Conservation (phyloP, 2,113 vertebrate genomes). For the Cynopterus brachyotis region DNA sequence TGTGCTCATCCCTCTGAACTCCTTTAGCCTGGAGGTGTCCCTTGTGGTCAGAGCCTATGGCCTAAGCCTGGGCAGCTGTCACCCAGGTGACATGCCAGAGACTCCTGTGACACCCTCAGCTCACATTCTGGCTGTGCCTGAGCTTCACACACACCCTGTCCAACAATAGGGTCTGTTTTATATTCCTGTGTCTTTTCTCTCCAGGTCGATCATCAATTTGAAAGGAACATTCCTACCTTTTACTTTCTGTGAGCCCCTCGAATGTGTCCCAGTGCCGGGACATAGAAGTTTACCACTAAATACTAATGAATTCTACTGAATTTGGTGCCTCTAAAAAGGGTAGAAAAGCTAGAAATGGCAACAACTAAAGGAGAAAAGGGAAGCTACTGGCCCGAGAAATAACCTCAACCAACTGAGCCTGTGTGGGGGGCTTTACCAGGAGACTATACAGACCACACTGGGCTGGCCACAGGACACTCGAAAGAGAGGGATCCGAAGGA, state of each 20-base stretch:
- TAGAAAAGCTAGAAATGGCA: background rate
- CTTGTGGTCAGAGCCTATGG: background rate
- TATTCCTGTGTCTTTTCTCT: background rate
- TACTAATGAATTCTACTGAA: background rate
- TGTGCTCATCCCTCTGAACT: background rate
- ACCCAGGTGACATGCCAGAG: background rate
- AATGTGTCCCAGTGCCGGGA: background rate
- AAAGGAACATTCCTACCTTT: background rate
- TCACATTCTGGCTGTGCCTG: background rate
- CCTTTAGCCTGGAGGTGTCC: background rate
- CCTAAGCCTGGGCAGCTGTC: background rate
- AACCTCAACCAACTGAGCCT: background rate
- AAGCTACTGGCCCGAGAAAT: background rate
- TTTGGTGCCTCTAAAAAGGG: background rate
- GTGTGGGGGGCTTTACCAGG: background rate
- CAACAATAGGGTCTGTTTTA: background rate
- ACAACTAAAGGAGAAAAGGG: conserved; percentile 17
- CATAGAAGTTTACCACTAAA: background rate
- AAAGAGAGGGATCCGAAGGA: background rate
- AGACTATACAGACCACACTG: background rate
- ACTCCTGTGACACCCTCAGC: background rate
- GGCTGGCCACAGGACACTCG: background rate
- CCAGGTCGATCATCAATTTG: background rate
- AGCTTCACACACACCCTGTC: background rate
- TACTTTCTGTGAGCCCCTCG: background rate